Base-by-base conservation (phyloP, 2,113 vertebrate genomes). In the Emydocephalus ijimae region DNA sequence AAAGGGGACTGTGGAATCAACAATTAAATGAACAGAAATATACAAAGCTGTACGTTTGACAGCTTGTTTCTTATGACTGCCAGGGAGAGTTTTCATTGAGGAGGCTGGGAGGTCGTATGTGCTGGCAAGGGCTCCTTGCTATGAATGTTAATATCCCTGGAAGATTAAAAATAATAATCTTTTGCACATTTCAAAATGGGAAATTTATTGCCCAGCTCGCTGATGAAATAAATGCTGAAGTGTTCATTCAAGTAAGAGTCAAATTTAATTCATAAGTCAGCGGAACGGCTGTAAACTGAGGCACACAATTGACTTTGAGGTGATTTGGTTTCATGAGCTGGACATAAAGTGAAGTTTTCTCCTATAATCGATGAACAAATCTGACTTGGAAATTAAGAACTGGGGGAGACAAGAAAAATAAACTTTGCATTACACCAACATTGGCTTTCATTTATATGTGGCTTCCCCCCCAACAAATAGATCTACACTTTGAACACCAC, bases 111-210 rank as follows among this genome's bases (percentile, higher is more conserved):
- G 93, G 85, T 89, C 64, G 87, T 91, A 89, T 45, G 93, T 92
- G 93, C 94, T 90, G 90, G 89, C 91, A 93, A 93, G 93, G 94
- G 39, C 11, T 95, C 87, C 95, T 96, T 94, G 93, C 74, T 93
- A 94, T 95, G 93, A 92, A 95, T 96, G 93, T 94, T 93, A 95
- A 94, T 94, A 61, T 29, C 21, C 56, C 43, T 0, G 0, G 91
- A 96, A 95, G 89, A 95, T 94, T 94, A 95, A 96, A 93, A 94
- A 81, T 43, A 93, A 95, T 94, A 94, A 57, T 57, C 74, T 85
- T 95, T 90, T 94, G 90, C 39, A 2, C 56, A 74, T 95, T 92
- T 91, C 39, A 96, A 95, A 55, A 69, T 2, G 91, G 9, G 39
- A 29, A n/a, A 94, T 94, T 94, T 94, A 90, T 93, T 94, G 45